Evolutionary conservation across 2,888 invertebrate species (phyloP).

Genomic region (Mythimna impura): DNA sequence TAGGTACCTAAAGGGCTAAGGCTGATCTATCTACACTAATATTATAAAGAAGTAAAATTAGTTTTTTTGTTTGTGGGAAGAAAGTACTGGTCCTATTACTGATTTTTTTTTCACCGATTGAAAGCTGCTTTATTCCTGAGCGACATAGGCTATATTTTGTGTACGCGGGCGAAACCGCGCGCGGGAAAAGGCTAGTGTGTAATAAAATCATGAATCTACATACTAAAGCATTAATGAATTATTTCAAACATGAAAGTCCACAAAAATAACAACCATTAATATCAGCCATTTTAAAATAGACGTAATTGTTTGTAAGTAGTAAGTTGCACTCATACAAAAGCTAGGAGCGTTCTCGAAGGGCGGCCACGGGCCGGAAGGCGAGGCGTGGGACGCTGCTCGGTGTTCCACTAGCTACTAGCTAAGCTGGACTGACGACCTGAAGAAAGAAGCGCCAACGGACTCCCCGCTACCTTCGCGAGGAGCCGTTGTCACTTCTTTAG

Average conservation of each 20-base stretch:
- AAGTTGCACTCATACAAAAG: slow-evolving; percentile 6
- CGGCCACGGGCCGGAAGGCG: slow-evolving; percentile 52
- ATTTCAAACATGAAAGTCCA: not conserved
- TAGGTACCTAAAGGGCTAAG: not conserved
- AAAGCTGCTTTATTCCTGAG: too few species aligned
- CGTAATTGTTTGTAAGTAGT: slow-evolving; percentile 20
- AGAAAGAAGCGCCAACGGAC: slow-evolving; percentile 26
- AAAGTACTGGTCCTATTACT: too few species aligned
- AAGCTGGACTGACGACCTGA: slow-evolving; percentile 44
- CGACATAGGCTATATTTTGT: too few species aligned
- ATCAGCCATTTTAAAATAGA: not conserved
- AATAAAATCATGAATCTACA: too few species aligned
- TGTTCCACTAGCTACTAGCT: slow-evolving; percentile 44
- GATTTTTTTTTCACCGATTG: too few species aligned
- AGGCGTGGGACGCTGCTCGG: slow-evolving; percentile 49
- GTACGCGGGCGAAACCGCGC: too few species aligned
- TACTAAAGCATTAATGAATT: too few species aligned
- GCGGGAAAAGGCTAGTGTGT: too few species aligned
- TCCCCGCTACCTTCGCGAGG: slow-evolving; percentile 24
- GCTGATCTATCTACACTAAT: too few species aligned
- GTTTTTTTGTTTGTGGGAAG: too few species aligned
- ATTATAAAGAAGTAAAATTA: too few species aligned
- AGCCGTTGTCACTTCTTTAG: slow-evolving; percentile 29
- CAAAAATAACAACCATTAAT: not conserved
- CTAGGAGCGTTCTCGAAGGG: slow-evolving; percentile 52